These are phyloP conservation scores for Aurelia sp. DNA, from an alignment of 30 jellyfish, hydroid and myxozoan species.

Conservation along the genomic window DNA sequence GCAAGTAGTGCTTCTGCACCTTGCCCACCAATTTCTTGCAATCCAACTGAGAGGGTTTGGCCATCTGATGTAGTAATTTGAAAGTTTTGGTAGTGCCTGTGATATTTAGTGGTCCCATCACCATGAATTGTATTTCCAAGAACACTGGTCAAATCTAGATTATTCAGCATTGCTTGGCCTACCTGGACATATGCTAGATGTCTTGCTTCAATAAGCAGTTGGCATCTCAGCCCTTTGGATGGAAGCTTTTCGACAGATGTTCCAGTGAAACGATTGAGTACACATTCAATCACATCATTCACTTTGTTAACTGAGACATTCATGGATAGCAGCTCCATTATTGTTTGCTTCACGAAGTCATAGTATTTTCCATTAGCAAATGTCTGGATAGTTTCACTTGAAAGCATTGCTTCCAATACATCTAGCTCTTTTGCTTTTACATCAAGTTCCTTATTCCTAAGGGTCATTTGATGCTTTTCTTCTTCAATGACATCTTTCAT, in stretches of 20 bases:
- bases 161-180: constrained; percentile 13
- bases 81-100: constrained; percentile 6
- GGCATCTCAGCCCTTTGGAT: constrained; percentile 18
- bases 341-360: background rate
- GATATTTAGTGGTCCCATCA: constrained; percentile 61
- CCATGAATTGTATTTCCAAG: constrained; percentile 45
- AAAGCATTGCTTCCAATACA: too few species aligned
- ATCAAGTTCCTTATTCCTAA: too few species aligned
- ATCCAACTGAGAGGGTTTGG: too few species aligned
- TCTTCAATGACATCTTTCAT: too few species aligned
- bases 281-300: background rate
- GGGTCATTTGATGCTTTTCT: too few species aligned
- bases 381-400: background rate
- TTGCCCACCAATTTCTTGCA: too few species aligned
- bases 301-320: background rate
- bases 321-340: background rate
- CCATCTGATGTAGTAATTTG: too few species aligned
- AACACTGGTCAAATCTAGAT: background rate
- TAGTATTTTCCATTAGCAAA: constrained; percentile 6
- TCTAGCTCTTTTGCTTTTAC: too few species aligned
- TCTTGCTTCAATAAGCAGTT: constrained; percentile 12
- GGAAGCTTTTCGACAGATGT: constrained; percentile 6
- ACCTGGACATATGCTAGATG: constrained; percentile 16
- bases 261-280: constrained; percentile 1
- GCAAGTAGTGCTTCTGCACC: too few species aligned